Conservation (phyloP, 2,888 invertebrate genomes). For the Thymelicus sylvestris region DNA sequence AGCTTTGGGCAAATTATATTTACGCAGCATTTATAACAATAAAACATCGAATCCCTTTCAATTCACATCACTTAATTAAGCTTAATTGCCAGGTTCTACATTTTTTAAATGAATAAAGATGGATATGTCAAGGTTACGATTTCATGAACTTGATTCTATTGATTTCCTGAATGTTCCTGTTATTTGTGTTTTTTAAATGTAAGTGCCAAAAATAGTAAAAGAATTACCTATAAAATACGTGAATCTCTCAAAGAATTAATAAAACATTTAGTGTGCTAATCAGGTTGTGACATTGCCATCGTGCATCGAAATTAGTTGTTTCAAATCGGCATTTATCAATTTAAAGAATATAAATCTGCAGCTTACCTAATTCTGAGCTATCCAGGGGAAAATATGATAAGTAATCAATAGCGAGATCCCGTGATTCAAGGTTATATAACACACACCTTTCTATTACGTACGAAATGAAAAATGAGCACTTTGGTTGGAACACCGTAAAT, state of each 20-base stretch:
- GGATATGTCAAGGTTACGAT: conserved; percentile 9
- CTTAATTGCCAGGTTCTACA: neutral
- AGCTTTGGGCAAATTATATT: too few relatives aligned
- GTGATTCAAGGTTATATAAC: conserved; percentile 85
- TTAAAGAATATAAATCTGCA: conserved; percentile 45
- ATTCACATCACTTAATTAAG: too few relatives aligned
- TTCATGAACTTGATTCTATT: neutral
- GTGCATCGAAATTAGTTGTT: conserved; percentile 13
- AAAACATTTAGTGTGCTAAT: neutral
- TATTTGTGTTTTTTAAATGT: neutral
- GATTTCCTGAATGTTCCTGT: neutral
- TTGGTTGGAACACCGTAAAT: conserved; percentile 44
- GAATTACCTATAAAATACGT: neutral
- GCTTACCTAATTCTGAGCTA: conserved; percentile 41
- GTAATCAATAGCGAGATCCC: conserved; percentile 79
- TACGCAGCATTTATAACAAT: neutral
- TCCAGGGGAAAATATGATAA: conserved; percentile 50
- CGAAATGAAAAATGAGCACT: conserved; percentile 58
- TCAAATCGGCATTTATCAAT: conserved; percentile 17
- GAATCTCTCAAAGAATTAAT: neutral
- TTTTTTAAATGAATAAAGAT: neutral
- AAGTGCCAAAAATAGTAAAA: neutral
- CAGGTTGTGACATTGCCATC: conserved; percentile 25
- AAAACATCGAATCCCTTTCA: neutral
- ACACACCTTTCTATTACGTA: conserved; percentile 68